These are phyloP conservation scores for Chinchilla lanigera DNA, from an alignment of 2,113 vertebrate species.

Conservation along the genomic window DNA sequence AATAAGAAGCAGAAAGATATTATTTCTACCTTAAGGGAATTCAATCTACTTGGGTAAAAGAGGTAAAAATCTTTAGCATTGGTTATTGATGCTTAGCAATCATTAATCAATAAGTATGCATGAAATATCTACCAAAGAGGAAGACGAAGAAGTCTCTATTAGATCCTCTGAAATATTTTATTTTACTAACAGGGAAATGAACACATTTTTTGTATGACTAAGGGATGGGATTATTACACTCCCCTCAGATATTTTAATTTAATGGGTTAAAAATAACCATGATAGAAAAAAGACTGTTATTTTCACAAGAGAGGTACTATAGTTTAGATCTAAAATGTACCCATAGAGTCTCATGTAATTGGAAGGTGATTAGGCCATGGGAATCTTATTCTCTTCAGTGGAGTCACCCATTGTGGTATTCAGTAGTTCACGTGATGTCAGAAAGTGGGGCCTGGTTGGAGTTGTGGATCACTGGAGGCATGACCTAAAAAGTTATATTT, in stretches of 20 bases:
- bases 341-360: background rate
- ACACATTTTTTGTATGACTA: background rate
- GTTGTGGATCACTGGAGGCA: background rate
- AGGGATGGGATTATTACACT: background rate
- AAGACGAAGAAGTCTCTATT: background rate
- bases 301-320: background rate
- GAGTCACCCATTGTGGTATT: background rate
- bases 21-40: slow-evolving; percentile 27
- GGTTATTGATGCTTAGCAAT: slow-evolving; percentile 14
- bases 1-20: background rate
- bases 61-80: slow-evolving; percentile 19
- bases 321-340: background rate
- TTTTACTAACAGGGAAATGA: background rate
- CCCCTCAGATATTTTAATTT: slow-evolving; percentile 16
- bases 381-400: background rate
- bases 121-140: slow-evolving; percentile 5
- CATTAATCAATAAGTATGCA: slow-evolving; percentile 17
- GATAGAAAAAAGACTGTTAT: background rate
- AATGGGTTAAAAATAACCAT: background rate
- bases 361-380: background rate
- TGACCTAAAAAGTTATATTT: background rate
- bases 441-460: background rate
- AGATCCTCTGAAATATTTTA: background rate
- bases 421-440: background rate
- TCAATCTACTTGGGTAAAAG: background rate